Conservation (phyloP, 1,140 invertebrate species). For the Calephelis nemesis region DNA sequence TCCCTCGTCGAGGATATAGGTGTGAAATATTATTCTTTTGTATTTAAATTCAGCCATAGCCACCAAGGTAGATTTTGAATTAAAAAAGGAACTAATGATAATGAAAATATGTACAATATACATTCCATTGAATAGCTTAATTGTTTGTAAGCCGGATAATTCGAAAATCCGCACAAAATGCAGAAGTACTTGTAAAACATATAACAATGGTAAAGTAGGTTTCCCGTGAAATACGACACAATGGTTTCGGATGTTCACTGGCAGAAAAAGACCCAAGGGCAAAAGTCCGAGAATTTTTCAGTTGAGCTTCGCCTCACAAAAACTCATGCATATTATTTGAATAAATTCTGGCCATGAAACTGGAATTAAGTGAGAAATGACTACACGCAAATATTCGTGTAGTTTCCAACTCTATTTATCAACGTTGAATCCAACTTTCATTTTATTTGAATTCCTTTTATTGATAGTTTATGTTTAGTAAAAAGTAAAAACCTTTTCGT, state of each 20-base stretch:
- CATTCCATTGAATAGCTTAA: too few relatives aligned
- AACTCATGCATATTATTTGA: conserved; percentile 27
- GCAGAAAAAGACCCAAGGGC: conserved; percentile 15
- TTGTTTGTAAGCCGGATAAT: too few relatives aligned
- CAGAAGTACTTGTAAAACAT: conserved; percentile 2
- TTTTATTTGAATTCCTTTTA: neutral
- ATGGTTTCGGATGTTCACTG: conserved; percentile 1
- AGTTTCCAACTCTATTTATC: conserved; percentile 13
- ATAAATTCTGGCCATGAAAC: conserved; percentile 23
- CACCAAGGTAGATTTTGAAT: too few relatives aligned
- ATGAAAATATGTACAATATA: too few relatives aligned
- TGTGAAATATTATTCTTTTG: too few relatives aligned
- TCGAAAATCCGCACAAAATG: neutral
- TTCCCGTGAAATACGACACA: conserved; percentile 13
- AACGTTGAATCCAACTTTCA: neutral
- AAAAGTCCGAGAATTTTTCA: conserved; percentile 22
- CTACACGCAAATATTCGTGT: conserved; percentile 19
- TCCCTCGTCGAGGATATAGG: too few relatives aligned
- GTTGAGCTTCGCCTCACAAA: conserved; percentile 15
- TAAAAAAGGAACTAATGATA: too few relatives aligned
- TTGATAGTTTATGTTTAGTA: conserved; percentile 16
- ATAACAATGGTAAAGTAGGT: conserved; percentile 9
- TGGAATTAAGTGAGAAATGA: conserved; percentile 22
- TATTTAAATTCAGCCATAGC: too few relatives aligned
- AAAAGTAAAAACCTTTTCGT: too few relatives aligned